phyloP scores from a whole-genome alignment of 2,888 invertebrate species.

The Heliconius charithonia region DNA sequence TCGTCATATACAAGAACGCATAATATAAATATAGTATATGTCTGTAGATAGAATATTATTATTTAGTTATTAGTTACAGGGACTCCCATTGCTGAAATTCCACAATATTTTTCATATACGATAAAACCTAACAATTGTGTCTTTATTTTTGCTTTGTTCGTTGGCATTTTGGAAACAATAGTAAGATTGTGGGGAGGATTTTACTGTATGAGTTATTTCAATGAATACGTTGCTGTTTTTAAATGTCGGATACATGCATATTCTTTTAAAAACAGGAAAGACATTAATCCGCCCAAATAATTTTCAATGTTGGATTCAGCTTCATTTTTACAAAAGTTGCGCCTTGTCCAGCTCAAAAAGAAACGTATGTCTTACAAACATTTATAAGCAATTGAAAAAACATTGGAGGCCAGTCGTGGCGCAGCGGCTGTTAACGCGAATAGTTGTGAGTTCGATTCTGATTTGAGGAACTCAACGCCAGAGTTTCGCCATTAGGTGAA shows the following conservation, averaged over 20 bases:
- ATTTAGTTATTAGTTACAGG: not conserved
- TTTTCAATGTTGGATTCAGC: not conserved
- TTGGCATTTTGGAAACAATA: conserved; percentile 32
- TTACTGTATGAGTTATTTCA: conserved; percentile 30
- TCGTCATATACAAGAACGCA: not conserved
- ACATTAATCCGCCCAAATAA: not conserved
- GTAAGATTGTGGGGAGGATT: conserved; percentile 29
- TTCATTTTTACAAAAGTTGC: not conserved
- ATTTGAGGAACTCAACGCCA: no score
- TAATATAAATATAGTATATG: no score
- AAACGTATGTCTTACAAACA: not conserved
- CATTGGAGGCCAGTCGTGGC: not conserved
- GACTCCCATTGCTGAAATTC: not conserved
- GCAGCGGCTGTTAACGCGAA: no score
- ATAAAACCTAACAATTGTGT: conserved; percentile 27
- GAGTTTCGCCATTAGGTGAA: no score
- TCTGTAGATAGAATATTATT: no score
- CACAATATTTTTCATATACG: conserved; percentile 11
- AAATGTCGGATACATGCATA: not conserved
- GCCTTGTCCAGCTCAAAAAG: not conserved
- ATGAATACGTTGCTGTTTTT: conserved; percentile 31
- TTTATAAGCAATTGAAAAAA: not conserved
- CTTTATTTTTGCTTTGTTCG: conserved; percentile 27
- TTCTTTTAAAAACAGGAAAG: not conserved
- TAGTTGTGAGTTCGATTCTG: no score